Evolutionary conservation across 53 echinoderm and acorn worm genomes (phyloP).

Genomic region (Holothuria scabra): DNA sequence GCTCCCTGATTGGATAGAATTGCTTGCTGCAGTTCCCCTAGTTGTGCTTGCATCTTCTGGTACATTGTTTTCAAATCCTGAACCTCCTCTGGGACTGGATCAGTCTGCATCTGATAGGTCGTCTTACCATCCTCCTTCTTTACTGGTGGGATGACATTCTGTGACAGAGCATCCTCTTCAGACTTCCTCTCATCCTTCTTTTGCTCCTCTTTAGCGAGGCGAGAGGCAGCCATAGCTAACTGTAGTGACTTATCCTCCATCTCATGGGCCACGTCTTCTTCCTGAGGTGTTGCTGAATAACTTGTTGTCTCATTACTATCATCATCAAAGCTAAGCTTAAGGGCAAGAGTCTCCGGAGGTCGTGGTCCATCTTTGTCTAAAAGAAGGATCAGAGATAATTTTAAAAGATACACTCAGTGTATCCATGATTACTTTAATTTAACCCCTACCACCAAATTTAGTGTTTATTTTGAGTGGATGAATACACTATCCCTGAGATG

Average conservation of each 20-base stretch:
- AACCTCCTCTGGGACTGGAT: conserved; percentile 5
- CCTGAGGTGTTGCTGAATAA: conserved; percentile 77
- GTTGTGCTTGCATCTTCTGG: conserved; percentile 75
- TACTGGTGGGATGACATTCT: neutral
- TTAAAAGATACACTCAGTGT: conserved; percentile 2
- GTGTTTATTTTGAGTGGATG: too few species aligned
- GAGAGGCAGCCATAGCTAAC: conserved; percentile 56
- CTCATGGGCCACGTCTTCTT: conserved; percentile 66
- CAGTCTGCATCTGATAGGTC: conserved; percentile 1
- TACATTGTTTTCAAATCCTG: conserved; percentile 68
- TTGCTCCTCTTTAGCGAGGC: conserved; percentile 26
- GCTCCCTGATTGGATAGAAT: conserved; percentile 25
- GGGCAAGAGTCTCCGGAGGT: conserved; percentile 51
- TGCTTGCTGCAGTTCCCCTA: conserved; percentile 45
- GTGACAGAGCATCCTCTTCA: neutral
- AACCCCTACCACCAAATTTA: too few species aligned
- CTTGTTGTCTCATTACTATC: conserved; percentile 81
- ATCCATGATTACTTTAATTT: neutral
- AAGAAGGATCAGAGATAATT: conserved; percentile 40
- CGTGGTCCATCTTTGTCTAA: conserved; percentile 1
- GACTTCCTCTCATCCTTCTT: conserved; percentile 3
- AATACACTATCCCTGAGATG: too few species aligned
- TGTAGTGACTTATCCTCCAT: conserved; percentile 88
- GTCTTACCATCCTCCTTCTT: neutral
- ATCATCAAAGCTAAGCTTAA: conserved; percentile 86